Base-by-base conservation (phyloP, 1,140 invertebrate genomes). In the Schlechtendalia chinensis region DNA sequence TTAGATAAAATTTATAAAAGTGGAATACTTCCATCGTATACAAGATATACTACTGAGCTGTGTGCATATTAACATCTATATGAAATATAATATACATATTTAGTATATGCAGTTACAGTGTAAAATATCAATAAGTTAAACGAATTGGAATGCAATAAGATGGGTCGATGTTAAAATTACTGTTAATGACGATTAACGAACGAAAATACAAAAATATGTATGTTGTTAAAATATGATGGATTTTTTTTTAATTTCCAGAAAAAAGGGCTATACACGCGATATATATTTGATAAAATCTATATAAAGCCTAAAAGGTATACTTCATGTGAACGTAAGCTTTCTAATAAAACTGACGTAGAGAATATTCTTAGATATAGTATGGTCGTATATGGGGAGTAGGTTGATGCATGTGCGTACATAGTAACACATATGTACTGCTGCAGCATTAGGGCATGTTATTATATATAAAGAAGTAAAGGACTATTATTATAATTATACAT, bases 401-500 rank as follows among this genome's bases (percentile, higher is more conserved):
- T 50, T 50, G 47, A 39, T 16, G 16, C 6, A 29, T 1, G 27
- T n/a, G n/a, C n/a, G n/a, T n/a, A n/a, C n/a, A n/a, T n/a, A n/a
- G n/a, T n/a, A n/a, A n/a, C n/a, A n/a, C n/a, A n/a, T n/a, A n/a
- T 17, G 6, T 61, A 61, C 16, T 1, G 16, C 16, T 8, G 16
- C 16, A 27, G 27, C 8, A 50, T 6, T 50, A 50, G 47, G 47
- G n/a, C n/a, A n/a, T n/a, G n/a, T n/a, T n/a, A n/a, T n/a, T n/a
- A n/a, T n/a, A 50, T 32, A n/a, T 17, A 32, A 63, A 14, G 4
- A 27, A 29, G 27, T 29, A 27, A 29, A 29, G 8, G 10, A 19
- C 32, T 32, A 63, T 58, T 24, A 58, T 63, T 63, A 63, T 63
- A 63, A 63, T 63, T 63, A 63, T 19, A 32, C 8, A 63, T 63